Conservation (phyloP, 2,113 vertebrate species). For the Phodopus roborovskii region DNA sequence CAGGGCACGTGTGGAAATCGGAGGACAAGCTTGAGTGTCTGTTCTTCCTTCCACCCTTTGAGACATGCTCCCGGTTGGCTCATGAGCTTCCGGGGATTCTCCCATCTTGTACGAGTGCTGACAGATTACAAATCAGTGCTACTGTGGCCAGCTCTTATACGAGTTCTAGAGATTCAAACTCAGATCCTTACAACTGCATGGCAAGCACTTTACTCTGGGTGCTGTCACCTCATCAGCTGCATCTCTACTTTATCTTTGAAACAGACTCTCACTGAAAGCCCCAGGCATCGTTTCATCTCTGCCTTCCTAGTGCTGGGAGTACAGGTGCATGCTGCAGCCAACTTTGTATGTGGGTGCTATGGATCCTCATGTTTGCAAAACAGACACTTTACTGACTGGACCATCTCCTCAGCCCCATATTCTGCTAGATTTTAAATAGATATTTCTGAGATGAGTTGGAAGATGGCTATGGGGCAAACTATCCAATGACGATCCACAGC, state of each 20-base stretch:
- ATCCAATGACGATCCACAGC: neutral
- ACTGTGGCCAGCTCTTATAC: neutral
- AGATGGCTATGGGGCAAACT: neutral
- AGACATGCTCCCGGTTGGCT: neutral
- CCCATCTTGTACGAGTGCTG: neutral
- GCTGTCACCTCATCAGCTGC: neutral
- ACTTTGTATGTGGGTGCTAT: neutral
- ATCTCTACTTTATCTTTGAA: neutral
- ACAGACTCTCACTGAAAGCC: neutral
- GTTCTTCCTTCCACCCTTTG: neutral
- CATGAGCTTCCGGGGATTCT: no score
- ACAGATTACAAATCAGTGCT: no score
- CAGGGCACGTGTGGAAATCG: neutral
- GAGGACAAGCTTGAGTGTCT: neutral
- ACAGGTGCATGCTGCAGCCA: neutral
- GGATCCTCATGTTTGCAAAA: neutral
- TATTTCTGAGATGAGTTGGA: constrained; percentile 26
- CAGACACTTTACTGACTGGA: neutral
- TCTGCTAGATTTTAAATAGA: neutral
- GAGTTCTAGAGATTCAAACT: neutral
- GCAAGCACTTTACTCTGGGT: neutral
- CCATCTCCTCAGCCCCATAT: neutral
- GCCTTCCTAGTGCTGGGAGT: neutral
- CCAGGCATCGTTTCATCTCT: neutral
- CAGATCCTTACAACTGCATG: neutral